These are phyloP conservation scores for Microtus ochrogaster DNA, from an alignment of 2,113 vertebrate species.

Conservation along the genomic window DNA sequence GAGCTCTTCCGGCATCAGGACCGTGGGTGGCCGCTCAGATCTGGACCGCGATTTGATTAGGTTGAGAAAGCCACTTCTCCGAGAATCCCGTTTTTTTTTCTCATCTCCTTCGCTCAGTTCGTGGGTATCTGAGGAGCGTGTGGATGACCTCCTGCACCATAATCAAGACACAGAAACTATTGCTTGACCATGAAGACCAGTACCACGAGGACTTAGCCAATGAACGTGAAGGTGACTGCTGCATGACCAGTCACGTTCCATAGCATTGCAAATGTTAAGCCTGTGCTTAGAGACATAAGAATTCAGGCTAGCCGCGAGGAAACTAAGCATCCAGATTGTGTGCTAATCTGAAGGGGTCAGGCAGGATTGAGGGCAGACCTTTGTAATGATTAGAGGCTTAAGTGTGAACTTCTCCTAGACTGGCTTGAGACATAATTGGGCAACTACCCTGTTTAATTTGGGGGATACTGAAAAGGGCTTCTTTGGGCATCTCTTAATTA, in stretches of 20 bases:
- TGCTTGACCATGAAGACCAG: neutral
- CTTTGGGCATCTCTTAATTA: neutral
- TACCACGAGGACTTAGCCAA: neutral
- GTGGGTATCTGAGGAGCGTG: constrained; percentile 90
- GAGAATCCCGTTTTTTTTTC: constrained; percentile 95
- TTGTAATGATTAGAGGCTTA: neutral
- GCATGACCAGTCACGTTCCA: neutral
- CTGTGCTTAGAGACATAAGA: neutral
- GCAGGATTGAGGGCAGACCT: neutral
- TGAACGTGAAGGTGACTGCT: neutral
- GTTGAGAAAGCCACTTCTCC: constrained; percentile 96
- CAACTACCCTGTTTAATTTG: neutral
- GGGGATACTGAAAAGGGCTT: neutral
- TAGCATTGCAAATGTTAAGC: neutral
- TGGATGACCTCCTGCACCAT: constrained; percentile 81
- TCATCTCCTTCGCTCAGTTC: constrained; percentile 91
- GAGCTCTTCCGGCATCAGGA: constrained; percentile 88
- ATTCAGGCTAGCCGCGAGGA: neutral
- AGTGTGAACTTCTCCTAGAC: neutral
- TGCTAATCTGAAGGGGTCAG: neutral
- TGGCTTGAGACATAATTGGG: neutral
- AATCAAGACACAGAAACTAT: neutral
- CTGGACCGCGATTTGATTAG: constrained; percentile 95
- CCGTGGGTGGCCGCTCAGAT: constrained; percentile 89
- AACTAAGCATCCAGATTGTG: neutral